phyloP scores from a whole-genome alignment of 1,140 invertebrate species.

The Scaptomyza montana region DNA sequence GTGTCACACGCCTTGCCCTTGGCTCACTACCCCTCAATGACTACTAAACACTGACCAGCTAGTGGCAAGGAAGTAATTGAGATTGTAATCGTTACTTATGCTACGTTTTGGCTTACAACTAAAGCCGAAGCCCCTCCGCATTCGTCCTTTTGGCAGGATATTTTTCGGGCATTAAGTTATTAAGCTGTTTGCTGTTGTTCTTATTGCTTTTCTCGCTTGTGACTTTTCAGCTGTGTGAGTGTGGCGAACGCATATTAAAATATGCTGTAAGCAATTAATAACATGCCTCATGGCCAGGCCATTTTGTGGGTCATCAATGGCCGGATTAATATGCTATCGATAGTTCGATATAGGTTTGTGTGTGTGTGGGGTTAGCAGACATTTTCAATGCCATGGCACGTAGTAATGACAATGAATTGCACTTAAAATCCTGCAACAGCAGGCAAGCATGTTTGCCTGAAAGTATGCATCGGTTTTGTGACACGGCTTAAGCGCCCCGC shows the following conservation, averaged over 20 bases:
- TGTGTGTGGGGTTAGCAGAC: slow-evolving; percentile 17
- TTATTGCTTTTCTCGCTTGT: slow-evolving; percentile 17
- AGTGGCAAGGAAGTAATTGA: slow-evolving; percentile 68
- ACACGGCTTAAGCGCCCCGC: slow-evolving; percentile 34
- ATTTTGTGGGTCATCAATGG: slow-evolving; percentile 49
- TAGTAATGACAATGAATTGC: slow-evolving; percentile 78
- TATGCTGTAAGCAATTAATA: slow-evolving; percentile 74
- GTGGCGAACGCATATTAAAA: slow-evolving; percentile 61
- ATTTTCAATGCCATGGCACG: slow-evolving; percentile 76
- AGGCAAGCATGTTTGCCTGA: slow-evolving; percentile 35
- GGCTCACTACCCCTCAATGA: background rate
- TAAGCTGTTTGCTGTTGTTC: slow-evolving; percentile 61
- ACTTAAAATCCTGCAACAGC: slow-evolving; percentile 58
- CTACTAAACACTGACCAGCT: slow-evolving; percentile 18
- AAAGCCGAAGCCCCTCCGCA: slow-evolving; percentile 8
- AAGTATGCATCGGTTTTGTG: slow-evolving; percentile 59
- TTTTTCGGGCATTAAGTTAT: slow-evolving; percentile 75
- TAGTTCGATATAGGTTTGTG: background rate
- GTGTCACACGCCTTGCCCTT: slow-evolving; percentile 12
- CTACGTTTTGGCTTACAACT: slow-evolving; percentile 55
- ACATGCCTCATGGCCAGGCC: slow-evolving; percentile 47
- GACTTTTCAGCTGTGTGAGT: no score
- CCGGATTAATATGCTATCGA: slow-evolving; percentile 28
- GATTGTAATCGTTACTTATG: slow-evolving; percentile 81
- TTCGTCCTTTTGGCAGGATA: background rate